Evolutionary conservation across 2,797 vertebrate species (phyloP).

Genomic region (Mallotus villosus): DNA sequence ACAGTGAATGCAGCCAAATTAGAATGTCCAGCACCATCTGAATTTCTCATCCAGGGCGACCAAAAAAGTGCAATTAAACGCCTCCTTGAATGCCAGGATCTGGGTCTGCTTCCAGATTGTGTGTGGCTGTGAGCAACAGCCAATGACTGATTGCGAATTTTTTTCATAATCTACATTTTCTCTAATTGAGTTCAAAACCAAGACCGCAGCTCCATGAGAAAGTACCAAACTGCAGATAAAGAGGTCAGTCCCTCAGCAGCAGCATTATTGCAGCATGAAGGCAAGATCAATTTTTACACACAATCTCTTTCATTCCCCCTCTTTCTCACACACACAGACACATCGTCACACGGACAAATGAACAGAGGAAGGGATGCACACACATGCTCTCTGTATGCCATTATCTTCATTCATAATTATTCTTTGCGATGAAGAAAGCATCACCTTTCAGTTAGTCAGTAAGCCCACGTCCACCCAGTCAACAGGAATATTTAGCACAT

Average conservation of each 20-base stretch:
- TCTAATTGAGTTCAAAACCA: conserved; percentile 11
- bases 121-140: background rate
- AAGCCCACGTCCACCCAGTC: background rate
- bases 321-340: background rate
- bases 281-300: background rate
- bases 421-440: background rate
- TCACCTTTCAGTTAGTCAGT: background rate
- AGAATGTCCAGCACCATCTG: background rate
- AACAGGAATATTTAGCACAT: background rate
- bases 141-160: conserved; percentile 11
- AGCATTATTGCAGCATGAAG: background rate
- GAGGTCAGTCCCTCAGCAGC: background rate
- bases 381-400: background rate
- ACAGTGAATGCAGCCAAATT: conserved; percentile 2
- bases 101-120: conserved; percentile 2
- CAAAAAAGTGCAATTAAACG: conserved; percentile 16
- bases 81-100: conserved; percentile 13
- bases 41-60: conserved; percentile 4
- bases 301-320: no score
- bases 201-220: background rate
- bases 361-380: background rate
- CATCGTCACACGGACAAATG: background rate
- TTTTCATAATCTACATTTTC: conserved; percentile 16
- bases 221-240: background rate
- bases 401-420: background rate